Conservation (phyloP, 2,888 invertebrate species). For the Plagodis dolabraria region DNA sequence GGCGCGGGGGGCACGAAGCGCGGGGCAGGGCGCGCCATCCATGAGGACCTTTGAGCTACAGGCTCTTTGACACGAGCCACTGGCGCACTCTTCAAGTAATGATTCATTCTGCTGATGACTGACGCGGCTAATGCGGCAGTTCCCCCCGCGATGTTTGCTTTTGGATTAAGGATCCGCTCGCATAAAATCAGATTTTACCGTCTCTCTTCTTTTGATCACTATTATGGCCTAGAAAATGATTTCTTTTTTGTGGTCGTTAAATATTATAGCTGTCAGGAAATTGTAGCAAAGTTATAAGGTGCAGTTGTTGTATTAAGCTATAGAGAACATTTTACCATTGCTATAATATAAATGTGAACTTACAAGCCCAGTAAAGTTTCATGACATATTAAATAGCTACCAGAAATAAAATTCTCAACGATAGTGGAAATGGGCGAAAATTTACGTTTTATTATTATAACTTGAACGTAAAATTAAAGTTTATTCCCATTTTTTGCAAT, state of each 20-base stretch:
- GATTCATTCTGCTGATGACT: slow-evolving; percentile 84
- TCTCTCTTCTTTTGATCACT: slow-evolving; percentile 49
- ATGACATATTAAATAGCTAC: too few species aligned
- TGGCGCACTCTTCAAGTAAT: slow-evolving; percentile 84
- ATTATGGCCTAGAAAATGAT: slow-evolving; percentile 30
- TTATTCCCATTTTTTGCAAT: too few species aligned
- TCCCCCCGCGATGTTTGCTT: slow-evolving; percentile 68
- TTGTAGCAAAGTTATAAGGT: too few species aligned
- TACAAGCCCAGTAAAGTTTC: too few species aligned
- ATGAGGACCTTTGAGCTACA: slow-evolving; percentile 81
- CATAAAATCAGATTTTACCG: slow-evolving; percentile 58
- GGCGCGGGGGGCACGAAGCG: slow-evolving; percentile 52
- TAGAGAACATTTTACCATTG: too few species aligned
- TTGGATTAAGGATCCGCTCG: slow-evolving; percentile 63
- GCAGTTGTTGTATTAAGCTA: too few species aligned
- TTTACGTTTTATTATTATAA: too few species aligned
- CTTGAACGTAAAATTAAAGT: too few species aligned
- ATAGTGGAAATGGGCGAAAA: too few species aligned
- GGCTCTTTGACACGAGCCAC: slow-evolving; percentile 84
- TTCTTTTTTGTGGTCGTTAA: slow-evolving; percentile 12
- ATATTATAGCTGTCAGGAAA: too few species aligned
- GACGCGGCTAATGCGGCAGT: slow-evolving; percentile 80
- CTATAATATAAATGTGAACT: too few species aligned
- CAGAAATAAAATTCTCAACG: too few species aligned
- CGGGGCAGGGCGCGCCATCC: slow-evolving; percentile 43